Evolutionary conservation across 2,888 invertebrate genomes (phyloP).

Genomic region (Trimorus sp.): DNA sequence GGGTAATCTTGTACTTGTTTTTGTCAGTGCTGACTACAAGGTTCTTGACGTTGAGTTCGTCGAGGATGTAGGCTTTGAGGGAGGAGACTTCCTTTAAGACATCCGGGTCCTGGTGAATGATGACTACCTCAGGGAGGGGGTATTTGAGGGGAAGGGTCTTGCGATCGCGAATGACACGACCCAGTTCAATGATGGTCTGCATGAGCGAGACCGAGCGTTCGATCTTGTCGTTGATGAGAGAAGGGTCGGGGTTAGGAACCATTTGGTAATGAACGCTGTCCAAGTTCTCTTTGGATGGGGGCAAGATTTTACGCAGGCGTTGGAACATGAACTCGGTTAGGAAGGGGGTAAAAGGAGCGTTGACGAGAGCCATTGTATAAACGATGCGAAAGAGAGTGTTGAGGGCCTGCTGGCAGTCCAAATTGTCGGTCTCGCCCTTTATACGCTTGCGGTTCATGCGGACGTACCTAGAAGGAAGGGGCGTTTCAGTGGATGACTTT

Average conservation of each 20-base stretch:
- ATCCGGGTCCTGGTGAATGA: constrained; percentile 92
- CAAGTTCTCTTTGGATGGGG: constrained; percentile 81
- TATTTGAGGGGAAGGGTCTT: constrained; percentile 98
- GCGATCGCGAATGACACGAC: constrained; percentile 95
- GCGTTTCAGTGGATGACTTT: not conserved
- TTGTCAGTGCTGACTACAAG: constrained; percentile 94
- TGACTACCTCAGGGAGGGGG: constrained; percentile 97
- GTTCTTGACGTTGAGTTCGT: constrained; percentile 95
- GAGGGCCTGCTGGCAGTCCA: constrained; percentile 92
- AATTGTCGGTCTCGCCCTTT: constrained; percentile 93
- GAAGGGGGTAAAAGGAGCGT: constrained; percentile 99
- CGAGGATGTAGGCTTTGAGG: constrained; percentile 92
- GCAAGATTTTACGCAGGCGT: constrained; percentile 88
- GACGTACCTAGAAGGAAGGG: constrained; percentile 85
- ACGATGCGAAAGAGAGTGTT: constrained; percentile 94
- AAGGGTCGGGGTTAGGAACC: constrained; percentile 89
- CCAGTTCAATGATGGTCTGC: constrained; percentile 97
- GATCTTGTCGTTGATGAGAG: constrained; percentile 91
- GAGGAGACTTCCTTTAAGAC: constrained; percentile 90
- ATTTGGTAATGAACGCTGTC: constrained; percentile 96
- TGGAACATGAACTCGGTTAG: constrained; percentile 98
- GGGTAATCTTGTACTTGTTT: constrained; percentile 93
- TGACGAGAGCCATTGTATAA: constrained; percentile 93
- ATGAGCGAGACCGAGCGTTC: constrained; percentile 95
- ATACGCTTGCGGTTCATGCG: constrained; percentile 97